phyloP scores from a whole-genome alignment of 2,113 vertebrate genomes.

The Strix aluco region DNA sequence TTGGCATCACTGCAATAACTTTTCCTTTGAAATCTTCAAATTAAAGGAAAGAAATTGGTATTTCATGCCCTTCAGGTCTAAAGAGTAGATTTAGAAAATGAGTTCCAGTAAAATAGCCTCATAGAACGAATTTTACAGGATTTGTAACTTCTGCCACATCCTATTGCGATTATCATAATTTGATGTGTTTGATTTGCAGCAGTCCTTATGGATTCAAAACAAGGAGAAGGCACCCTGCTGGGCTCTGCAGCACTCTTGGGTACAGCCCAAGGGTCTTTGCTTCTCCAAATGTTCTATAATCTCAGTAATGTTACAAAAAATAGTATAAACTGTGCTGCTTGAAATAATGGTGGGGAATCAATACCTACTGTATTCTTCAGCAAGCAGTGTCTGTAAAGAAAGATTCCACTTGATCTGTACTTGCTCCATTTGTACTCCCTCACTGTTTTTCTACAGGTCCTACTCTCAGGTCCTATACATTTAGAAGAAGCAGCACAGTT shows the following conservation, averaged over 20 bases:
- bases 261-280: not conserved
- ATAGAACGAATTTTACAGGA: not conserved
- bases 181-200: not conserved
- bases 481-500: not conserved
- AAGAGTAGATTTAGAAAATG: constrained; percentile 34
- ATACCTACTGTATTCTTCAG: not conserved
- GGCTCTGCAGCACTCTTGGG: accelerated
- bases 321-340: not conserved
- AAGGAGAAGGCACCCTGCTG: not conserved
- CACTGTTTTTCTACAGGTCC: not conserved
- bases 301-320: not conserved
- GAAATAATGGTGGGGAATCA: not conserved
- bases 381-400: not conserved
- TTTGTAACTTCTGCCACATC: not conserved
- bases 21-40: constrained; percentile 11
- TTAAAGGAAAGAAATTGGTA: not conserved
- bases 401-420: not conserved
- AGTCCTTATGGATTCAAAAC: not conserved
- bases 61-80: constrained; percentile 37
- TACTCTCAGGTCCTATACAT: not conserved
- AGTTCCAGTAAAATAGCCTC: constrained; percentile 36
- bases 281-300: not conserved
- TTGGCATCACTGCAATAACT: not conserved
- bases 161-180: not conserved
- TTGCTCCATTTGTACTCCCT: not conserved